These are phyloP conservation scores for Asobara japonica DNA, from an alignment of 1,140 invertebrate genomes.

Conservation along the genomic window DNA sequence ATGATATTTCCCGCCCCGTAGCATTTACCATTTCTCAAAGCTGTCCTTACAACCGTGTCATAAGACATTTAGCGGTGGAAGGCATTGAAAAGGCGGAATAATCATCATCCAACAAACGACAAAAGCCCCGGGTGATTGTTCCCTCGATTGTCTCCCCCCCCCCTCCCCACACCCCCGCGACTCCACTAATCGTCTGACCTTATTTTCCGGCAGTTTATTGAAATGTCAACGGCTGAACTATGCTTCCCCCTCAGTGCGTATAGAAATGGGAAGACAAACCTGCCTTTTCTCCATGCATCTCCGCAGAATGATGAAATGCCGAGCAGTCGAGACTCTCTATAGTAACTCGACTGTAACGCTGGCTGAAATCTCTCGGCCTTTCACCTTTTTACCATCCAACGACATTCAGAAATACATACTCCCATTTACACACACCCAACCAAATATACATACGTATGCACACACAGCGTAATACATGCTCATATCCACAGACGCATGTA, in stretches of 20 bases:
- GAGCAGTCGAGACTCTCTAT: slow-evolving; percentile 30
- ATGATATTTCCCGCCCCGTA: background rate
- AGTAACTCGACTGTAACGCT: background rate
- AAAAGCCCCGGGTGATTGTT: background rate
- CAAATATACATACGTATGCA: no score
- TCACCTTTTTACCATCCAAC: slow-evolving; percentile 14
- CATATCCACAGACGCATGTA: background rate
- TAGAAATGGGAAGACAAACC: background rate
- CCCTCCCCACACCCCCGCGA: background rate
- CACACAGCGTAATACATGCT: no score
- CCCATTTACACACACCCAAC: no score
- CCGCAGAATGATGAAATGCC: slow-evolving; percentile 51
- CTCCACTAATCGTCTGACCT: slow-evolving; percentile 29
- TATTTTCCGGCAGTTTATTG: slow-evolving; percentile 45
- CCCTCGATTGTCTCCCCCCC: background rate
- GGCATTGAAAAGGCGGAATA: slow-evolving; percentile 17
- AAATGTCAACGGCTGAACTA: slow-evolving; percentile 51
- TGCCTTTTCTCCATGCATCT: slow-evolving; percentile 16
- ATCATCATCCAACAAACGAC: slow-evolving; percentile 1
- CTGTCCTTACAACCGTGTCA: slow-evolving; percentile 10
- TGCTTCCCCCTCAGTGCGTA: slow-evolving; percentile 24
- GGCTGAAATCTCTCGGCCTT: slow-evolving; percentile 1
- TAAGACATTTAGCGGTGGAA: slow-evolving; percentile 19
- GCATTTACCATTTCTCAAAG: background rate
- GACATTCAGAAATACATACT: background rate